phyloP scores from a whole-genome alignment of 2,113 vertebrate genomes.

The Bubo bubo region DNA sequence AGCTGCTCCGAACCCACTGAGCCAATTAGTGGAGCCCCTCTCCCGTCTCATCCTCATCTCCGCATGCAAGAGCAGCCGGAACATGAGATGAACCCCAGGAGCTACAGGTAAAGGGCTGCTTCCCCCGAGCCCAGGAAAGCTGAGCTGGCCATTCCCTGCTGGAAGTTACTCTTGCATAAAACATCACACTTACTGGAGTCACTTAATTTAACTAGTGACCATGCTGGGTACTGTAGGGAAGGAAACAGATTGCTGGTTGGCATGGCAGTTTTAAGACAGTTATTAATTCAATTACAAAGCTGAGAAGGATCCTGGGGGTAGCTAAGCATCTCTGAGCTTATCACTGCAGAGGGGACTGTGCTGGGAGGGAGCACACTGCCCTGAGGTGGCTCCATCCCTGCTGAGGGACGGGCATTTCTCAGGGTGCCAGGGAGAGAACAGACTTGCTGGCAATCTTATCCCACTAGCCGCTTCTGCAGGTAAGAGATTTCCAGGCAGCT shows the following conservation, averaged over 20 bases:
- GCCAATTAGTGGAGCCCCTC: background rate
- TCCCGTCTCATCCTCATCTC: background rate
- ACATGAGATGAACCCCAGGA: background rate
- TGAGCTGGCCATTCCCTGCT: background rate
- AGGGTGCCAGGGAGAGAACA: background rate
- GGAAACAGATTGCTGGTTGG: background rate
- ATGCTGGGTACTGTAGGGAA: background rate
- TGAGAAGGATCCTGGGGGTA: background rate
- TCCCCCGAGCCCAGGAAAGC: background rate
- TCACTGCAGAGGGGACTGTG: background rate
- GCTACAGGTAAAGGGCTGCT: background rate
- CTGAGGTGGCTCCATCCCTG: background rate
- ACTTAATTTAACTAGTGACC: background rate
- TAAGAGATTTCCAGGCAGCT: background rate
- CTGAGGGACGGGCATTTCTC: background rate
- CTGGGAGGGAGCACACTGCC: background rate
- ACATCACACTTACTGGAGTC: background rate
- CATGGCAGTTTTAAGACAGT: background rate
- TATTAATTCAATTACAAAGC: constrained; percentile 50
- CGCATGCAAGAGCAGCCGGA: background rate
- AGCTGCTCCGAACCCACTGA: constrained; percentile 3
- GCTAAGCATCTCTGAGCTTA: background rate
- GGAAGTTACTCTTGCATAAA: constrained; percentile 44
- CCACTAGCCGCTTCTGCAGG: background rate
- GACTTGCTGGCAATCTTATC: background rate